phyloP scores from a whole-genome alignment of 1,140 invertebrate species.

The Calosoma granatense region DNA sequence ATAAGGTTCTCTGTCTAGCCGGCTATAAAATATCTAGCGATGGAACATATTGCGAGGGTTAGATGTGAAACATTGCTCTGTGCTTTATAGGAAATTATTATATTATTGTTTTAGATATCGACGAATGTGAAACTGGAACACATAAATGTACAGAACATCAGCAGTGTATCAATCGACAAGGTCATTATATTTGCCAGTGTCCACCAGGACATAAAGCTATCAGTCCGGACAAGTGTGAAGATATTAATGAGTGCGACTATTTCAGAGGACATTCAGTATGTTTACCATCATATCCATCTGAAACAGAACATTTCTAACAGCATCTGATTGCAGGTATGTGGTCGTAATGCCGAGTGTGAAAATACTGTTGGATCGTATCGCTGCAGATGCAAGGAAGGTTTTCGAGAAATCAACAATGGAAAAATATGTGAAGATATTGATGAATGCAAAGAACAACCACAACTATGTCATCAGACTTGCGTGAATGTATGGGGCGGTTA shows the following conservation, averaged over 20 bases:
- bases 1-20: conserved; percentile 34
- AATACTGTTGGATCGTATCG: conserved; percentile 75
- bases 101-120: conserved; percentile 40
- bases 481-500: conserved; percentile 75
- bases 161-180: conserved; percentile 60
- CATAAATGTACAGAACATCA: conserved; percentile 60
- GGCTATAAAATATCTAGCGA: conserved; percentile 36
- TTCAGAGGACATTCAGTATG: conserved; percentile 23
- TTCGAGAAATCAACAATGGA: conserved; percentile 42
- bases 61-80: conserved; percentile 1
- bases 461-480: conserved; percentile 74
- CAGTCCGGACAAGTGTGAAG: conserved; percentile 64
- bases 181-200: conserved; percentile 67
- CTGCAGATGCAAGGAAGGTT: conserved; percentile 69
- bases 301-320: conserved; percentile 18
- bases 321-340: no score
- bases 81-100: no score
- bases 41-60: conserved; percentile 37
- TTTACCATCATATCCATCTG: not conserved
- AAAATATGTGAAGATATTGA: conserved; percentile 53
- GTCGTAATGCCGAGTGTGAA: conserved; percentile 52
- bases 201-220: conserved; percentile 49
- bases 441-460: conserved; percentile 49
- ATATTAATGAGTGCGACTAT: conserved; percentile 76
- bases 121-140: conserved; percentile 55